phyloP scores from a whole-genome alignment of 2,888 invertebrate genomes.

The Gymnoscelis rufifasciata region DNA sequence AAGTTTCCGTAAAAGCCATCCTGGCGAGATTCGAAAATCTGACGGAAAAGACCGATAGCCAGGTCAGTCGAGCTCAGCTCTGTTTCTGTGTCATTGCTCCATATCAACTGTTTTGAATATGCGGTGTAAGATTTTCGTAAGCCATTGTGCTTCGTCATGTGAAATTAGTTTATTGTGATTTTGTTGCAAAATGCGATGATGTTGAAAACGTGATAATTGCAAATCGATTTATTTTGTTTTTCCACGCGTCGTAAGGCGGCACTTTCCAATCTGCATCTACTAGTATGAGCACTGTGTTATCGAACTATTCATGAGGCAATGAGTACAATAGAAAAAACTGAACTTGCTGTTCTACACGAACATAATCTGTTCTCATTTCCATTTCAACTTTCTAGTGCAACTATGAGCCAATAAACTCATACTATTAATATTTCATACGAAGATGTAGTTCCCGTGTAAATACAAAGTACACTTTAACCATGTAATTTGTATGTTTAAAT shows the following conservation, averaged over 20 bases:
- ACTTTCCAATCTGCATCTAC: slow-evolving; percentile 47
- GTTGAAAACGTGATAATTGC: slow-evolving; percentile 40
- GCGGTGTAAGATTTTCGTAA: slow-evolving; percentile 25
- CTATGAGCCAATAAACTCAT: neutral
- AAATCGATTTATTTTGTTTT: slow-evolving; percentile 29
- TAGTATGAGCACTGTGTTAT: slow-evolving; percentile 39
- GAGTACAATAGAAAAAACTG: slow-evolving; percentile 6
- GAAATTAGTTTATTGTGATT: slow-evolving; percentile 35
- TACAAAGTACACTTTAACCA: no score
- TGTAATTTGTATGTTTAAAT: no score
- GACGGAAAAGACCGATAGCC: slow-evolving; percentile 67
- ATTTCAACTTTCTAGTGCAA: neutral
- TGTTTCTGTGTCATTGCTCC: slow-evolving; percentile 20
- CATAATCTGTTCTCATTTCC: neutral
- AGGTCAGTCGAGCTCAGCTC: slow-evolving; percentile 36
- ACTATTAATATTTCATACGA: no score
- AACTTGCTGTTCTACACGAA: slow-evolving; percentile 1
- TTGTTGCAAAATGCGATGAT: slow-evolving; percentile 37
- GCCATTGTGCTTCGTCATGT: slow-evolving; percentile 32
- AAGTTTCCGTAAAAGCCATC: slow-evolving; percentile 90
- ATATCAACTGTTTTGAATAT: slow-evolving; percentile 20
- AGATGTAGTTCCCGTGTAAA: no score
- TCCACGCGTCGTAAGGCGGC: slow-evolving; percentile 25
- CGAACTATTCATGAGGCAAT: slow-evolving; percentile 44
- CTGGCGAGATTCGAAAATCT: slow-evolving; percentile 88